Evolutionary conservation across 2,797 vertebrate genomes (phyloP).

Genomic region (Arrhamphus sclerolepis): DNA sequence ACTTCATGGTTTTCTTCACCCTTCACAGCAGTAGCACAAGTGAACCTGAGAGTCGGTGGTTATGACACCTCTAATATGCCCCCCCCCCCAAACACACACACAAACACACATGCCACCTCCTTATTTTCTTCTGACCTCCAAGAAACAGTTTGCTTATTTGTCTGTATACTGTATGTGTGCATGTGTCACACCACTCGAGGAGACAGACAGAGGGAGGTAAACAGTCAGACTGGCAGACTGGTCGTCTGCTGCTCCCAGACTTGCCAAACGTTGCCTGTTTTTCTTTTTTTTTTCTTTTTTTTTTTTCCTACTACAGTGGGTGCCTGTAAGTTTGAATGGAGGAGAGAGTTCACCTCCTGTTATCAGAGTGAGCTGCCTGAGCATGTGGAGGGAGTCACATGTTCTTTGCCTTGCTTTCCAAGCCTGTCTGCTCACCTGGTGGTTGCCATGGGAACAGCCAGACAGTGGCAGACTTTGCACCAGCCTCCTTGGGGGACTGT

Average conservation of each 20-base stretch:
- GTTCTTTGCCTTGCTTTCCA: conserved; percentile 71
- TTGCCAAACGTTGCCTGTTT: conserved; percentile 44
- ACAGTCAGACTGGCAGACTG: conserved; percentile 71
- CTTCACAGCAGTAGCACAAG: conserved; percentile 46
- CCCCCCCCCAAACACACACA: no score
- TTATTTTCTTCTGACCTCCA: conserved; percentile 53
- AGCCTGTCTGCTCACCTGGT: conserved; percentile 84
- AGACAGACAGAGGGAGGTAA: conserved; percentile 49
- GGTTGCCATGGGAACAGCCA: conserved; percentile 87
- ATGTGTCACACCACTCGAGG: conserved; percentile 46
- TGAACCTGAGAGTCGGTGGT: conserved; percentile 59
- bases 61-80: conserved; percentile 67
- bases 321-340: conserved; percentile 61
- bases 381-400: conserved; percentile 76
- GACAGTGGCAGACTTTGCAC: conserved; percentile 82
- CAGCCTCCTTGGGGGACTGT: conserved; percentile 73
- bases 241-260: conserved; percentile 63
- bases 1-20: conserved; percentile 35
- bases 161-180: conserved; percentile 18
- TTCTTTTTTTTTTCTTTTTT: no score
- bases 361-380: conserved; percentile 54
- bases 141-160: conserved; percentile 31
- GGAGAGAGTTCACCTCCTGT: conserved; percentile 49
- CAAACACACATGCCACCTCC: no score
- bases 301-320: conserved; percentile 40